Conservation (phyloP, 2,113 vertebrate genomes). For the Plecotus auritus region DNA sequence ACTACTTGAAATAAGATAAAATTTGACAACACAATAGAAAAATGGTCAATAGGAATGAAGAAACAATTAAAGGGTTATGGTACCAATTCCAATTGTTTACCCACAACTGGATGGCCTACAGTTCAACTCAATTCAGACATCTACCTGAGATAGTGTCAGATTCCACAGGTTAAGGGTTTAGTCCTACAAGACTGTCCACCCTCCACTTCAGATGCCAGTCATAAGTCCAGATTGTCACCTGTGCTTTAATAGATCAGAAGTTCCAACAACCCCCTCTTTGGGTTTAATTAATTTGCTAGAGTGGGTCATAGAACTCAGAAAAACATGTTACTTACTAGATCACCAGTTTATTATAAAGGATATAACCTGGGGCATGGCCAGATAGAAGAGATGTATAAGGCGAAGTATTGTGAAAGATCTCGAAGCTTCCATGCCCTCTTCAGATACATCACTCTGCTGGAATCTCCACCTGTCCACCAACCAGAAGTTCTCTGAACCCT, state of each 20-base stretch:
- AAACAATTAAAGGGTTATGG: background rate
- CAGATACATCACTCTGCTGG: background rate
- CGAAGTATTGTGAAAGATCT: background rate
- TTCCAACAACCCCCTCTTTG: background rate
- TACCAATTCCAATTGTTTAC: background rate
- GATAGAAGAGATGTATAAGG: background rate
- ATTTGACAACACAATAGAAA: background rate
- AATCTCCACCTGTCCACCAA: background rate
- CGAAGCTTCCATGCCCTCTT: background rate
- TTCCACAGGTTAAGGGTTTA: background rate
- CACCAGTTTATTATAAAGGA: background rate
- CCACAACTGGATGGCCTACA: background rate
- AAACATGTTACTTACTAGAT: background rate
- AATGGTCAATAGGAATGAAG: background rate
- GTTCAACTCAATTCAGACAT: background rate
- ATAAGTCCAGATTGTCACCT: background rate
- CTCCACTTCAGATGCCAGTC: background rate
- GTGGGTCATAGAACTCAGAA: background rate
- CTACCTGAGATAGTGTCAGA: background rate
- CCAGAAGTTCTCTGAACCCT: background rate
- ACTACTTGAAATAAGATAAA: background rate
- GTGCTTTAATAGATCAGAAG: background rate
- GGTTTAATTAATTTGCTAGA: background rate
- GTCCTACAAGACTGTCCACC: background rate
- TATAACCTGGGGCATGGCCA: background rate